Evolutionary conservation across 1,140 invertebrate genomes (phyloP), one percentile per base, ranked within the genome.

Genomic region (Eriosoma lanigerum): DNA sequence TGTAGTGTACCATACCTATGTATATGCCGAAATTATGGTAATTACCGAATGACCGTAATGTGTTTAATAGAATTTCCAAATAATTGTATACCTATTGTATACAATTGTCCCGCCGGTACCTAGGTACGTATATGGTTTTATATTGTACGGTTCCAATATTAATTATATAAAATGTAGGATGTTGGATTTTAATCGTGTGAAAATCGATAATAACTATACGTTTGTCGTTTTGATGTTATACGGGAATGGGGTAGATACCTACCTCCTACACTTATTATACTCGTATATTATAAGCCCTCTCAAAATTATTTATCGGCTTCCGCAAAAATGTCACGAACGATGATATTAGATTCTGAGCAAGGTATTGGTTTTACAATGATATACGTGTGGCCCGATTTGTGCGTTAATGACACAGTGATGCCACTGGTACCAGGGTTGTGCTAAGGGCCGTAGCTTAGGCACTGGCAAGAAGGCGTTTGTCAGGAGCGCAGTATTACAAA

Each of bases 171-270:
- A 19, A 21, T 9, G 32, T 19, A 5, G 9, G 38, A 13, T 46
- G n/a, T 9, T 21, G 19, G 29, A 64, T 29, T 38, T 64, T 38
- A 64, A 8, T 66, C 64, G 64, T 66, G 64, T 66, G 64, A 66
- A 66, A 66, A 66, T 66, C 64, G 32, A 46, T 66, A 66, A 44
- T 66, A 24, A 44, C 64, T 17, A 38, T n/a, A n/a, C n/a, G n/a
- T n/a, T n/a, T n/a, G n/a, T n/a, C n/a, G n/a, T n/a, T n/a, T n/a
- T n/a, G n/a, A n/a, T n/a, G n/a, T n/a, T n/a, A n/a, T n/a, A n/a
- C n/a, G n/a, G 5, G 1, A n/a, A 17, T 9, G 13, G 24, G 4
- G 10, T 29, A 29, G 3, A 17, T n/a, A 29, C 1, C 13, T 62
- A 62, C 17, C 12, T 58, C 10, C n/a, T 58, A 24, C 12, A 13